phyloP scores from a whole-genome alignment of 2,888 invertebrate genomes.

The Agapetus fuscipes region DNA sequence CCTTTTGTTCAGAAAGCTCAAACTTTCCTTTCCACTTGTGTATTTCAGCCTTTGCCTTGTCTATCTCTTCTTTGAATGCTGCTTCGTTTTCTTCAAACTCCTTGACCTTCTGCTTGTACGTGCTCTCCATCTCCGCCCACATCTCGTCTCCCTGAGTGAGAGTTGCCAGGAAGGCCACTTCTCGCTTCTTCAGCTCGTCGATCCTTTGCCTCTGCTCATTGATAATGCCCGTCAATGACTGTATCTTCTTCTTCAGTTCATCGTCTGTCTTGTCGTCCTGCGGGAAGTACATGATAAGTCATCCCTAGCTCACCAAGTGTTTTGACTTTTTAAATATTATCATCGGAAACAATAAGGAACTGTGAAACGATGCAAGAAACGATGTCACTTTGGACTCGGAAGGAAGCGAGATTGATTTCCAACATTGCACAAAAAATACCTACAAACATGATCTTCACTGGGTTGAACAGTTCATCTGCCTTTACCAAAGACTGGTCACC shows the following conservation, averaged over 20 bases:
- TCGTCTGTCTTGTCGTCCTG: not conserved
- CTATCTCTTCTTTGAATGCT: constrained; percentile 44
- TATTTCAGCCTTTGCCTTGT: constrained; percentile 33
- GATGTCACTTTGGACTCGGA: too few species aligned
- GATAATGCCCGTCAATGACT: constrained; percentile 43
- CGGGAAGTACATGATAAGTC: too few species aligned
- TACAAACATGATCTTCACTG: too few species aligned
- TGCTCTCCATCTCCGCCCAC: constrained; percentile 59
- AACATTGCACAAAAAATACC: too few species aligned
- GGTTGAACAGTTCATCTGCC: too few species aligned
- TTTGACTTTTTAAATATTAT: not conserved
- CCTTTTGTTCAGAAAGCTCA: constrained; percentile 36
- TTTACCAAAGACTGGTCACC: too few species aligned
- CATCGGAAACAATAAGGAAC: too few species aligned
- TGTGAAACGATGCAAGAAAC: too few species aligned
- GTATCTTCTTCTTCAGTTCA: constrained; percentile 30
- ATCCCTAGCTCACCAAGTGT: too few species aligned
- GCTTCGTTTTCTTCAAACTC: constrained; percentile 39
- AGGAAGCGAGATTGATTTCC: too few species aligned
- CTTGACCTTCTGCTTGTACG: constrained; percentile 50
- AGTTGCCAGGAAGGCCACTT: constrained; percentile 59
- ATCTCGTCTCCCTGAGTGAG: constrained; percentile 62
- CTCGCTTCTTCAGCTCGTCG: constrained; percentile 52
- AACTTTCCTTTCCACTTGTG: constrained; percentile 44
- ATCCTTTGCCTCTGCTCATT: constrained; percentile 52